Evolutionary conservation across 2,888 invertebrate genomes (phyloP).

Genomic region (Cenopis cana): DNA sequence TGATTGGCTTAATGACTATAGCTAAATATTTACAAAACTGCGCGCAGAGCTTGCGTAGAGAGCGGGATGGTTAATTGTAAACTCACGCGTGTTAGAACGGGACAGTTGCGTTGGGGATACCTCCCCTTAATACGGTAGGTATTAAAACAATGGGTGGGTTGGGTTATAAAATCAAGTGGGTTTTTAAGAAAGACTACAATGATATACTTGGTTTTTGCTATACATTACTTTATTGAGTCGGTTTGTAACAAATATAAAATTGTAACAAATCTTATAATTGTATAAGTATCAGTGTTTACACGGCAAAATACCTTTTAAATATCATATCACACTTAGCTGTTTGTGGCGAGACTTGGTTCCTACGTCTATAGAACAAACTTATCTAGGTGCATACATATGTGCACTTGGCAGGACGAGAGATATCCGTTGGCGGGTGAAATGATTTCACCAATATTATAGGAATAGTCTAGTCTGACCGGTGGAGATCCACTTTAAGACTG

Average conservation of each 20-base stretch:
- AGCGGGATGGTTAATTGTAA: no score
- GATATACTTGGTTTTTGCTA: no score
- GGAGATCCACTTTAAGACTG: not conserved
- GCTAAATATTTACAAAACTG: no score
- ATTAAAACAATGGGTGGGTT: no score
- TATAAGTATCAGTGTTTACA: slow-evolving; percentile 28
- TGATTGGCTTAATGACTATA: no score
- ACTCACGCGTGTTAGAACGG: no score
- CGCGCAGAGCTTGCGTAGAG: no score
- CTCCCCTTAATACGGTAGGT: no score
- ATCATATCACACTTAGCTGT: slow-evolving; percentile 10
- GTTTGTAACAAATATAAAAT: slow-evolving; percentile 34
- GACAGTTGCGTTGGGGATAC: no score
- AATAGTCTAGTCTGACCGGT: not conserved
- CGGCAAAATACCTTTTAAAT: slow-evolving; percentile 15
- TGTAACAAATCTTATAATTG: slow-evolving; percentile 27
- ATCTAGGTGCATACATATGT: not conserved
- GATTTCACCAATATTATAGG: not conserved
- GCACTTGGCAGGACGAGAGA: not conserved
- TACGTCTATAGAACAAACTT: slow-evolving; percentile 10
- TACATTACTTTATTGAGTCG: slow-evolving; percentile 32
- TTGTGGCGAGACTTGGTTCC: slow-evolving; percentile 24
- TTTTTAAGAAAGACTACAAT: no score
- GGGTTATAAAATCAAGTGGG: not conserved
- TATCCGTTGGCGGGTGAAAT: not conserved